Conservation (phyloP, 2,888 invertebrate species). For the Hybos culiciformis region DNA sequence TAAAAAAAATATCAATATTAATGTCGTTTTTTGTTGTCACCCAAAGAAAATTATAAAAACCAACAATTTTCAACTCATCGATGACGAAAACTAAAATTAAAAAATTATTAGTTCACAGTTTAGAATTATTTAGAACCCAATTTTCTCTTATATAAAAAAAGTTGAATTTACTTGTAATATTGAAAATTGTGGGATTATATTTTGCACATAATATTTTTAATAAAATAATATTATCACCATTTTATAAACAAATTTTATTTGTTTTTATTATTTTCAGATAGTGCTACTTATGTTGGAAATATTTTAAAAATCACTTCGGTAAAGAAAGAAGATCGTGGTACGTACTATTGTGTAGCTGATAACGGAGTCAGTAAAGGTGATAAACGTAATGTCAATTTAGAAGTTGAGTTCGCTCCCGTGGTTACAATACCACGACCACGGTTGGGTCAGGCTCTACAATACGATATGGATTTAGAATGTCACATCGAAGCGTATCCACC, state of each 20-base stretch:
- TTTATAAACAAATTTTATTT: background rate
- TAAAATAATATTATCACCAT: background rate
- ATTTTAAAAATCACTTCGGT: slow-evolving; percentile 61
- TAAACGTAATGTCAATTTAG: slow-evolving; percentile 72
- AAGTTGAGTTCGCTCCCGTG: slow-evolving; percentile 81
- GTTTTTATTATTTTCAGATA: slow-evolving; percentile 22
- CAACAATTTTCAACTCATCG: too few species aligned
- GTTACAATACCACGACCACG: slow-evolving; percentile 72
- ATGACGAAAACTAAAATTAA: too few species aligned
- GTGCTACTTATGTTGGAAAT: slow-evolving; percentile 53
- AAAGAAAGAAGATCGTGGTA: slow-evolving; percentile 79
- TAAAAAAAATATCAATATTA: too few species aligned
- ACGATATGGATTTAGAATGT: slow-evolving; percentile 89
- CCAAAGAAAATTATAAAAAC: too few species aligned
- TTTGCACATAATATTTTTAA: too few species aligned
- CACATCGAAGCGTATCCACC: slow-evolving; percentile 91
- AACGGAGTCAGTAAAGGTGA: slow-evolving; percentile 79
- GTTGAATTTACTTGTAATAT: too few species aligned
- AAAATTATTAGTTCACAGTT: too few species aligned
- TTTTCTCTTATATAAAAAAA: too few species aligned
- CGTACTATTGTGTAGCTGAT: slow-evolving; percentile 86
- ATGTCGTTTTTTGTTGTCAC: too few species aligned
- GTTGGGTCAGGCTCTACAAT: slow-evolving; percentile 74
- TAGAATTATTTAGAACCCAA: too few species aligned
- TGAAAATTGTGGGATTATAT: too few species aligned